Base-by-base conservation (phyloP, 2,888 invertebrate genomes). In the Polylopha cassiicola region DNA sequence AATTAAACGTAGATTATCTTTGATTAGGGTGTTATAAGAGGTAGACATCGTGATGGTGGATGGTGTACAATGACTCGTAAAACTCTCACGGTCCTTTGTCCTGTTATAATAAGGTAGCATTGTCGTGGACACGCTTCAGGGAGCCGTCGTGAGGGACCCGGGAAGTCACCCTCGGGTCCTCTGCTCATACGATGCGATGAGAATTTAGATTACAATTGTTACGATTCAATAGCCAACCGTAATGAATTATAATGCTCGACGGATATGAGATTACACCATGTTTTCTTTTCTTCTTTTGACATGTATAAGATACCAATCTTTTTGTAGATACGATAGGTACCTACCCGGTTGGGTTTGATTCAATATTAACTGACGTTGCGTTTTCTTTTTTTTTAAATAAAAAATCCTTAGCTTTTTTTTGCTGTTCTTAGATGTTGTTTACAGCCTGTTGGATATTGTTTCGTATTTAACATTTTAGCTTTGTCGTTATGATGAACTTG, bases 151-250 rank as follows among this genome's bases (percentile, higher is more conserved):
- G 61, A 55, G 57, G 53, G 59, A 57, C 58, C 58, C 72, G 65
- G 73, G 70, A 74, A 65, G 65, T 54, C 63, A 66, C 76, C 74
- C 73, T 65, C 65, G 60, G 77, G 73, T 73, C 61, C 50, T 27
- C 21, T 36, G 48, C 57, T 48, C 55, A 57, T 55, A 64, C 61
- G 45, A 61, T 56, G 64, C 68, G 61, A 76, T 72, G 66, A 68
- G 76, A 81, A 80, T 81, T 70, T 70, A 74, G 72, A 81, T 82
- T 75, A 67, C 54, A 57, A 59, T 63, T 62, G 59, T 65, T 67
- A 61, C 66, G 58, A 67, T 61, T 68, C 69, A 72, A 72, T 74
- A 68, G 65, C 59, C 60, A 56, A 55, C 34, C 34, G 28, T 41
- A 41, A 41, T 41, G 41, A 41, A 41, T 41, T 34, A 41, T 41